Evolutionary conservation across 92 coral and sea anemone species (phyloP), one percentile per base, ranked within the genome.

Genomic region (Siderastrea radians): DNA sequence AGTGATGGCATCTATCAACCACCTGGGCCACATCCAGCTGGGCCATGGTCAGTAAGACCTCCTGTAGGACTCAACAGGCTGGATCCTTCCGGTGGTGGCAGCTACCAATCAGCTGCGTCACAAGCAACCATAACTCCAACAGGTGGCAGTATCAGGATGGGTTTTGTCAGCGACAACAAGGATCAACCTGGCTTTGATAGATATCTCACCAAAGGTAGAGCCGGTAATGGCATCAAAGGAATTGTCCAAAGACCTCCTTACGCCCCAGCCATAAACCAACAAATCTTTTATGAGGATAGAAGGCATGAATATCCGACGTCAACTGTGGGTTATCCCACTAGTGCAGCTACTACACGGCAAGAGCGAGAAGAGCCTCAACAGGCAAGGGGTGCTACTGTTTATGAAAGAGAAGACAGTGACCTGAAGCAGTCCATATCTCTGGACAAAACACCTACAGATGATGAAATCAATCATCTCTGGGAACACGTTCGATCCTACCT

Each of bases 361-460:
- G 86, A 82, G 68, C 68, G 86, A 4, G 86, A 82, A 17, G 45
- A 74, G 45, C 68, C 64, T 1, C 43, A 19, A 19, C 86, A 71
- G 49, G 86, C 78, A 26, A 63, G 73, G 45, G 82, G 52, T n/a
- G 49, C 58, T 46, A 66, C 55, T n/a, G 46, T 65, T 16, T 7
- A 84, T 74, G 81, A 59, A 84, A 65, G 81, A 19, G 81, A 84
- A 44, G 69, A 50, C 64, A 75, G 38, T 43, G 76, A 88, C 45
- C 80, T 86, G n/a, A 93, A 91, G 49, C 95, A 91, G 50, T 93
- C 95, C 26, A 69, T 87, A 43, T 78, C 94, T 6, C 91, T 97
- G 5, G 99, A 97, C 84, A 90, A 91, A 74, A 97, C 99, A 45
- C 99, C 99, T 5, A 95, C 99, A 38, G 99, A 97, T 75, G 99